Conservation (phyloP, 2,888 invertebrate species). For the Pristionchus exspectatus region DNA sequence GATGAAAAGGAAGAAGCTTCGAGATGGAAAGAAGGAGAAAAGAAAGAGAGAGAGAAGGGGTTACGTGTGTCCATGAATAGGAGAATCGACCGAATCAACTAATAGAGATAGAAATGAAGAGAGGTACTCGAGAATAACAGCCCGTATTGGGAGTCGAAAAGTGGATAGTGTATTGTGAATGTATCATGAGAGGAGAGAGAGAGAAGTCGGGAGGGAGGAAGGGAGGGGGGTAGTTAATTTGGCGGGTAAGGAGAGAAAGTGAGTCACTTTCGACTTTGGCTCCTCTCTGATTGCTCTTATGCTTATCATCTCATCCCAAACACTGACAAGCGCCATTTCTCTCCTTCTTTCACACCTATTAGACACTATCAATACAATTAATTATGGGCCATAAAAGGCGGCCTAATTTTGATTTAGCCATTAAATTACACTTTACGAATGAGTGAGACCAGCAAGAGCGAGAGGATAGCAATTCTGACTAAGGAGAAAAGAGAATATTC, state of each 20-base stretch:
- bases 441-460: background rate
- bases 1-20: background rate
- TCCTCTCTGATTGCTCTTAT: conserved; percentile 47
- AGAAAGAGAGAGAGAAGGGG: background rate
- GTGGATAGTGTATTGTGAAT: conserved; percentile 20
- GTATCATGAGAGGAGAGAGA: conserved; percentile 23
- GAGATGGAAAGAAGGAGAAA: conserved; percentile 15
- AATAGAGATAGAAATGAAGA: conserved; percentile 20
- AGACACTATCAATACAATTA: conserved; percentile 14
- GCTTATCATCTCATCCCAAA: conserved; percentile 38
- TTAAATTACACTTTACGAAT: background rate
- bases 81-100: conserved; percentile 18
- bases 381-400: conserved; percentile 19
- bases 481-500: background rate
- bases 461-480: background rate
- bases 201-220: background rate
- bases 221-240: background rate
- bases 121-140: conserved; percentile 40
- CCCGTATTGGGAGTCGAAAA: conserved; percentile 23
- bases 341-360: conserved; percentile 40
- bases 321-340: conserved; percentile 35
- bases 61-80: conserved; percentile 28
- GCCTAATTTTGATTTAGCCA: background rate
- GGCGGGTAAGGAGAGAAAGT: conserved; percentile 17
- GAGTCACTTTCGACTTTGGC: conserved; percentile 40